phyloP scores from a whole-genome alignment of 2,113 vertebrate species.

The Rhinopomastus cyanomelas region DNA sequence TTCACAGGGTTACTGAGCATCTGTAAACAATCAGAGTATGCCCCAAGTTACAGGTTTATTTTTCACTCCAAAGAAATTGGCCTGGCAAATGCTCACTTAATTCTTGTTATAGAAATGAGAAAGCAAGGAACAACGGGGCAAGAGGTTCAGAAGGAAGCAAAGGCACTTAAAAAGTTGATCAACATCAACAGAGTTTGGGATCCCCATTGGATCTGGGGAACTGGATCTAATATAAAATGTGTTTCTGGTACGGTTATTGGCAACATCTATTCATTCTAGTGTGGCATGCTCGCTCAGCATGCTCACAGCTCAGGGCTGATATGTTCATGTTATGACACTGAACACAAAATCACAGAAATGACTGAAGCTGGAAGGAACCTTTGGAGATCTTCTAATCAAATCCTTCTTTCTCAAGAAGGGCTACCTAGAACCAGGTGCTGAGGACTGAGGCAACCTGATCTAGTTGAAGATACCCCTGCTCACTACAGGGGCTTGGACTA shows the following conservation, averaged over 20 bases:
- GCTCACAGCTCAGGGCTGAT: not conserved
- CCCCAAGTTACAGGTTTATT: constrained; percentile 43
- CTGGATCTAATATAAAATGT: not conserved
- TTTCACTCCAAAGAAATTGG: not conserved
- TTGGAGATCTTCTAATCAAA: not conserved
- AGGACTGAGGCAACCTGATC: not conserved
- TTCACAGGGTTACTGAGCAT: constrained; percentile 47
- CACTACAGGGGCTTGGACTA: too few relatives aligned
- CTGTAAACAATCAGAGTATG: constrained; percentile 37
- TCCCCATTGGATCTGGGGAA: not conserved
- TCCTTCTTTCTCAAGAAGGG: not conserved
- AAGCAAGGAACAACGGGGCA: not conserved
- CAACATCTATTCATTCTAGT: not conserved
- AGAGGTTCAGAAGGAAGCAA: not conserved
- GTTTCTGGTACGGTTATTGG: not conserved
- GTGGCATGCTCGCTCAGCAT: too few relatives aligned
- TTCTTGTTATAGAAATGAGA: not conserved
- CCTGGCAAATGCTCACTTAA: not conserved
- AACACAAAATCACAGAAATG: not conserved
- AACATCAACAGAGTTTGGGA: not conserved
- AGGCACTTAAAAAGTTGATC: not conserved
- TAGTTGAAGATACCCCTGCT: too few relatives aligned
- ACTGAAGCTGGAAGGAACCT: not conserved
- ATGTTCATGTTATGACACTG: not conserved
- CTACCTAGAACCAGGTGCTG: not conserved